phyloP scores from a whole-genome alignment of 1,140 invertebrate genomes.

The Nylanderia fulva region DNA sequence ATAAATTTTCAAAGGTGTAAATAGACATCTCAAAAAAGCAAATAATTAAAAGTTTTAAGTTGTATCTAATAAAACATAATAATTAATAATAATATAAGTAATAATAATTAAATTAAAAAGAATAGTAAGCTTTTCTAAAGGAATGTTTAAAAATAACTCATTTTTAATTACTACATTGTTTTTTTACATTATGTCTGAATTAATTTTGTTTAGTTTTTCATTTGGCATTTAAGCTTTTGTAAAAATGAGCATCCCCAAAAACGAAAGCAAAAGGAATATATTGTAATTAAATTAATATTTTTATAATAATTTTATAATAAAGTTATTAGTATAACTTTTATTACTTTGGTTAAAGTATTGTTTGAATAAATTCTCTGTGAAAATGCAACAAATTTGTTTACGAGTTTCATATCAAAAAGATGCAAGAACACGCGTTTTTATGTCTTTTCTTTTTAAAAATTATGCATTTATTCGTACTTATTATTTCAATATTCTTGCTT shows the following conservation, averaged over 20 bases:
- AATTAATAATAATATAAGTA: neutral
- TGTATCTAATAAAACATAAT: neutral
- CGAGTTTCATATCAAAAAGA: neutral
- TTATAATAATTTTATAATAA: neutral
- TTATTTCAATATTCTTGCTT: neutral
- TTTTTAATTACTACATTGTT: neutral
- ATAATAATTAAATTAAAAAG: neutral
- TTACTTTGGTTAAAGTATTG: neutral
- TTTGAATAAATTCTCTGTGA: constrained; percentile 2
- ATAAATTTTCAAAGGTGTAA: constrained; percentile 1
- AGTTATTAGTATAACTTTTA: neutral
- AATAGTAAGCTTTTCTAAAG: neutral
- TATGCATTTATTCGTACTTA: constrained; percentile 17
- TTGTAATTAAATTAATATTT: neutral
- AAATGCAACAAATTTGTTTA: neutral
- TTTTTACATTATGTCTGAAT: neutral
- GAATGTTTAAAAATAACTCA: neutral
- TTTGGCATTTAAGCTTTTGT: neutral
- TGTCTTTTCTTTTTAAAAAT: neutral
- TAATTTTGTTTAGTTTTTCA: neutral
- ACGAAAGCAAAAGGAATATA: too few relatives aligned
- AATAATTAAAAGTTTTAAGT: neutral
- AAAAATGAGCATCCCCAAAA: neutral
- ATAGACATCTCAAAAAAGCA: neutral
- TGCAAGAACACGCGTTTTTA: neutral